Base-by-base conservation (phyloP, 64 coral and sea anemone genomes). In the Montipora foliosa region DNA sequence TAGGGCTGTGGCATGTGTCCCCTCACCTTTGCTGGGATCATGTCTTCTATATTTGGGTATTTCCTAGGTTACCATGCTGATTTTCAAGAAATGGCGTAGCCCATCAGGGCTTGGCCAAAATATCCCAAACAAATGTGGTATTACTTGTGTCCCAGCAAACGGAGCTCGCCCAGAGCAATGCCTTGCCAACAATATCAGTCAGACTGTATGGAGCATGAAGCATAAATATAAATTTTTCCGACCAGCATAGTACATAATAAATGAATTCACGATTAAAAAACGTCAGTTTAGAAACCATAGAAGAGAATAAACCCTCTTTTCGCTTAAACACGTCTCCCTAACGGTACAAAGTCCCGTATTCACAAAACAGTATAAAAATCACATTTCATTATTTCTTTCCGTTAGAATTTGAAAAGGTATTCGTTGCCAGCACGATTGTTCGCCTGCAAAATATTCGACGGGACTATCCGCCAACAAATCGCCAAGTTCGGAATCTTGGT, bases 351-450 rank as follows among this genome's bases (percentile, higher is more conserved):
- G 81, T 47, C n/a, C 45, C 1, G 0, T 5, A 3, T 72, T 72
- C 10, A 57, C 53, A 11, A 57, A 57, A 5, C 3, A 71, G 0
- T 12, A 14, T 64, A 4, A 14, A 14, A 4, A 29, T 29, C 29
- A 29, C 29, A 29, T 29, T 29, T 29, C 29, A 1, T 29, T 64
- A 64, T 64, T 8, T 6, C 14, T 64, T 64, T 64, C 60, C 60
- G 60, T 64, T 64, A 64, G 53, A 11, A 64, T 4, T 64, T 64
- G 60, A 64, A 64, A 64, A 14, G 13, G 13, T 12, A 64, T 12
- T 29, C 29, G 29, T 90, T 92, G 95, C 98, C 95, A 99, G 46
- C 66, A 88, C 4, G 89, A 96, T 5, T 61, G 77, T 25, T 81
- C 94, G 19, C 71, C 83, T 16, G 83, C 55, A 44, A 78, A 88